Evolutionary conservation across 2,797 vertebrate species (phyloP), one percentile per base, ranked within the genome.

Genomic region (Perodicticus potto): DNA sequence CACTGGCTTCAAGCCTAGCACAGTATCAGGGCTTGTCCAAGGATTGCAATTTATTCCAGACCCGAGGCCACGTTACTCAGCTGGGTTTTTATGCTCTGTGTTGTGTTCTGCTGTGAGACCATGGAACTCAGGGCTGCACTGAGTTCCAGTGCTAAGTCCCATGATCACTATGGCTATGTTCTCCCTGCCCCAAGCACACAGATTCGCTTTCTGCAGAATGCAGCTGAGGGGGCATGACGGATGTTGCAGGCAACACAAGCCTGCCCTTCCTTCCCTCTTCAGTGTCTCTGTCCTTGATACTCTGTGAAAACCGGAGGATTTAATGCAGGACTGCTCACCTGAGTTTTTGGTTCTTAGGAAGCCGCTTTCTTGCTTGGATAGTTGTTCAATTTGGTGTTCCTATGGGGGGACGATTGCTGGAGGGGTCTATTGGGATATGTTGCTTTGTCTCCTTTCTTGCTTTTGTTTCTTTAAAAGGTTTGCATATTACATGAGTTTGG

Each of bases 341-440:
- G 65, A 67, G 32, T 67, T 67, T n/a, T n/a, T 67, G 65, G 65
- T n/a, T n/a, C 65, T 67, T n/a, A n/a, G 3, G 32, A n/a, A 67
- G 65, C 16, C 9, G 32, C 16, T 67, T 67, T 67, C 63, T 67
- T 67, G 16, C 32, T 17, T 67, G 65, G 32, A n/a, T 19, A 19
- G 32, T n/a, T 67, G 32, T 67, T 67, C 65, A 67, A 19, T 19
- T 67, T 67, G 32, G 65, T 67, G 19, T n/a, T 67, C 32, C 16
- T 19, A 4, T 17, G n/a, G 14, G 1, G 32, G 32, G 32, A n/a
- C 0, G 32, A n/a, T 67, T 0, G 16, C 65, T n/a, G 32, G 32
- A 67, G 16, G 32, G 65, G n/a, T n/a, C 65, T n/a, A n/a, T n/a
- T 67, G 17, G 65, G 65, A 32, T 16, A 17, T n/a, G 32, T 67